phyloP scores from a whole-genome alignment of 1,140 invertebrate genomes.

The Apis florea region DNA sequence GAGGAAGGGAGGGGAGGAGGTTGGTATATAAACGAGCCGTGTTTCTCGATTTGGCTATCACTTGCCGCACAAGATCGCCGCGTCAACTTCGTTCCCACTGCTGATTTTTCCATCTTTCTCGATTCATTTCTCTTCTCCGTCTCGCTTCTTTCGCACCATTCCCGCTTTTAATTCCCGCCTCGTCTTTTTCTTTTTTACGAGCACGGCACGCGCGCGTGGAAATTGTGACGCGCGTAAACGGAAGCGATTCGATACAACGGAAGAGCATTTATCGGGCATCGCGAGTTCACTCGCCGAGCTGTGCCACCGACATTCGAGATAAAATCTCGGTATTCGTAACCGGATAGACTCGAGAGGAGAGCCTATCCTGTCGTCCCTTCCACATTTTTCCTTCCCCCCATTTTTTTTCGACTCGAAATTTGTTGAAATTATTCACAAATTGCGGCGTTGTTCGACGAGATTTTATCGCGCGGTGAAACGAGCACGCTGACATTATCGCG shows the following conservation, averaged over 20 bases:
- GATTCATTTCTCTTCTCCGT: background rate
- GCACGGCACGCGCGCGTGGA: background rate
- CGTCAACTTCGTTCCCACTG: background rate
- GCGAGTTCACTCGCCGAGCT: background rate
- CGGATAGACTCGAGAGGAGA: no score
- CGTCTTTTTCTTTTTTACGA: background rate
- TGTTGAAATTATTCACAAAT: no score
- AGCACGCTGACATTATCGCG: background rate
- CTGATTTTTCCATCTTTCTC: background rate
- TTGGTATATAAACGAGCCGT: constrained; percentile 26
- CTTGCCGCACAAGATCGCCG: background rate
- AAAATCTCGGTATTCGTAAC: background rate
- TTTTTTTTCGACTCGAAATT: no score
- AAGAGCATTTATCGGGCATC: constrained; percentile 23
- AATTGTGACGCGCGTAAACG: constrained; percentile 25
- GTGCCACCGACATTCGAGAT: background rate
- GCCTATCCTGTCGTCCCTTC: no score
- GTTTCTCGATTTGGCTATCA: constrained; percentile 40
- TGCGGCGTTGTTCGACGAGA: background rate
- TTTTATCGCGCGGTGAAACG: background rate
- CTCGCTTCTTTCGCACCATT: no score
- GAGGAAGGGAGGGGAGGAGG: no score
- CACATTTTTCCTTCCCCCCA: no score
- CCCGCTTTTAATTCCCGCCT: background rate
- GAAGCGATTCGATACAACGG: constrained; percentile 41